These are phyloP conservation scores for Netelia melanura DNA, from an alignment of 2,888 invertebrate genomes.

Conservation along the genomic window DNA sequence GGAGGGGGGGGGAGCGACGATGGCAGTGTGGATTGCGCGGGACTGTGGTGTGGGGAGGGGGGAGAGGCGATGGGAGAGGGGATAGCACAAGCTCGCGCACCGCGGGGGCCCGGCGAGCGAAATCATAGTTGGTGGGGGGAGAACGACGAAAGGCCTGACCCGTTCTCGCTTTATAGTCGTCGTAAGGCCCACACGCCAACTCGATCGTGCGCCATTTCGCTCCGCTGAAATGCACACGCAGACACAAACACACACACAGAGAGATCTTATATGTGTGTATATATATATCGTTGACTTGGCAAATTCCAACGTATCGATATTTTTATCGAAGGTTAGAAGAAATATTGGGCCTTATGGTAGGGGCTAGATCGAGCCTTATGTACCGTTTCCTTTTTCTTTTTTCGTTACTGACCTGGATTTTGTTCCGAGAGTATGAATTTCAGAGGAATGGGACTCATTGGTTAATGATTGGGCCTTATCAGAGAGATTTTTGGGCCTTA, in stretches of 20 bases:
- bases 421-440: too few relatives aligned
- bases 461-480: neutral
- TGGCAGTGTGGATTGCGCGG: neutral
- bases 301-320: constrained; percentile 20
- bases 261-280: neutral
- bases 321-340: constrained; percentile 18
- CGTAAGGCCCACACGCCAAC: constrained; percentile 54
- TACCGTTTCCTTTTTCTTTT: too few relatives aligned
- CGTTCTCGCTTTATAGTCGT: constrained; percentile 58
- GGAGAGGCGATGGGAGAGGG: neutral
- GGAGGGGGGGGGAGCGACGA: neutral
- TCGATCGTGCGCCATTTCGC: constrained; percentile 48
- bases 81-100: constrained; percentile 38
- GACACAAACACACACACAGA: neutral
- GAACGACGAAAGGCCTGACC: constrained; percentile 39
- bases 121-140: constrained; percentile 20
- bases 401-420: too few relatives aligned
- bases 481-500: neutral
- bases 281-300: neutral
- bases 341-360: constrained; percentile 12
- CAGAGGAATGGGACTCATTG: neutral
- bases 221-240: constrained; percentile 39
- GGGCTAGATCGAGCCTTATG: neutral
- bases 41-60: neutral
- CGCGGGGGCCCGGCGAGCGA: constrained; percentile 36